Evolutionary conservation across 2,888 invertebrate species (phyloP).

Genomic region (Agrochola macilenta): DNA sequence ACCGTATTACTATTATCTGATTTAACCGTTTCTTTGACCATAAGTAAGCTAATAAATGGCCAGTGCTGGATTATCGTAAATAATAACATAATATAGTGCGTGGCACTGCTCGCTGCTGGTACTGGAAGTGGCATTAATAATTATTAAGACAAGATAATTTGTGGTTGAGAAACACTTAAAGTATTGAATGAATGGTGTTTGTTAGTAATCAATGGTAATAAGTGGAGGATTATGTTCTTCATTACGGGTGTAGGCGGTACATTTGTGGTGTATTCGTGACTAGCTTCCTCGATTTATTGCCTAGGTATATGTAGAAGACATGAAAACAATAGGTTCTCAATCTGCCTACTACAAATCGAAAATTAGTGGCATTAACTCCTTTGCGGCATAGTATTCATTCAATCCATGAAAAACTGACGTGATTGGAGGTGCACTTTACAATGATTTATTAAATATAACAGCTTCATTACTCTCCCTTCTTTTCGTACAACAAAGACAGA

Average conservation of each 20-base stretch:
- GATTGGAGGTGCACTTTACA: too few relatives aligned
- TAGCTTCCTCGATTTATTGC: constrained; percentile 13
- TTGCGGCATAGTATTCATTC: too few relatives aligned
- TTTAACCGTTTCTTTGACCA: constrained; percentile 47
- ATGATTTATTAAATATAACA: not conserved
- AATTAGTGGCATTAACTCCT: too few relatives aligned
- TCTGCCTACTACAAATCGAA: not conserved
- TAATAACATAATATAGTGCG: constrained; percentile 32
- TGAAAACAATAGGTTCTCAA: not conserved
- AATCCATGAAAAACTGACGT: too few relatives aligned
- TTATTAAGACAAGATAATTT: constrained; percentile 54
- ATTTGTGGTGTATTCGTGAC: constrained; percentile 41
- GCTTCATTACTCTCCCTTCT: not conserved
- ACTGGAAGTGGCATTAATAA: constrained; percentile 24
- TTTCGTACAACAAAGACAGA: not conserved
- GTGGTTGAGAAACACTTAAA: constrained; percentile 32
- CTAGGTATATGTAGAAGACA: not conserved
- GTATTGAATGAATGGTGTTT: constrained; percentile 27
- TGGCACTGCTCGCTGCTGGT: not conserved
- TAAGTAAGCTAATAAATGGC: constrained; percentile 48
- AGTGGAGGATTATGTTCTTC: constrained; percentile 28
- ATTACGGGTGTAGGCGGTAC: constrained; percentile 22
- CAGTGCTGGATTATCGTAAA: constrained; percentile 40
- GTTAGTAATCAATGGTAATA: constrained; percentile 37
- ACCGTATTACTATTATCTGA: constrained; percentile 45